phyloP scores from a whole-genome alignment of 2,113 vertebrate genomes.

The Heloderma charlesbogerti region DNA sequence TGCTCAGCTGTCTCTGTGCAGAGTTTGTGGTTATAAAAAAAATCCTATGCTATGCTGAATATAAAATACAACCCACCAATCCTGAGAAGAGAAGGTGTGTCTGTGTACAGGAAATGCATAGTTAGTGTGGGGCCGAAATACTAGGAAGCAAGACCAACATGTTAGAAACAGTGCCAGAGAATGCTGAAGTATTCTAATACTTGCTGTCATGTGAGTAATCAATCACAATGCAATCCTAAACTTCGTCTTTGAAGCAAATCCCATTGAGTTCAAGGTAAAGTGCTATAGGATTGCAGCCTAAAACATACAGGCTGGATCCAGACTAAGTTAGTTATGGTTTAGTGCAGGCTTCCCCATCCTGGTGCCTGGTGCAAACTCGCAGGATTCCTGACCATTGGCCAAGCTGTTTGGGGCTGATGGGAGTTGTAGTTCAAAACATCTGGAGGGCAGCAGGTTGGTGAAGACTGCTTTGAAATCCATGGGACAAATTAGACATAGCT shows the following conservation, averaged over 20 bases:
- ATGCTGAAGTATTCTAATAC: neutral
- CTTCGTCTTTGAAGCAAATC: neutral
- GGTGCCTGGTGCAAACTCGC: too few relatives aligned
- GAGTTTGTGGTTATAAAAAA: neutral
- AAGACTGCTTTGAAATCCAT: too few relatives aligned
- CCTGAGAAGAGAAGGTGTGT: neutral
- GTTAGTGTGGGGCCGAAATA: neutral
- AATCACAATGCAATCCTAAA: neutral
- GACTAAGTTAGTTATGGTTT: neutral
- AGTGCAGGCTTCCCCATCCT: too few relatives aligned
- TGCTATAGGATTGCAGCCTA: neutral
- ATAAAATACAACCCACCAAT: neutral
- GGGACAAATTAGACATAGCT: too few relatives aligned
- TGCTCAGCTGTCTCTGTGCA: neutral
- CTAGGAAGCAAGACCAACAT: neutral
- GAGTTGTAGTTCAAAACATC: too few relatives aligned
- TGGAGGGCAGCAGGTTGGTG: too few relatives aligned
- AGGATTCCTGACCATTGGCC: too few relatives aligned
- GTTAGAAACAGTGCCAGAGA: neutral
- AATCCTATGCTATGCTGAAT: neutral
- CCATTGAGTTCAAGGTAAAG: neutral
- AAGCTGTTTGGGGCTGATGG: too few relatives aligned
- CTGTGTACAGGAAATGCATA: neutral
- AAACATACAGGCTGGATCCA: neutral
- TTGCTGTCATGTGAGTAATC: neutral